These are phyloP conservation scores for Penaeus vannamei DNA, from an alignment of 1,140 invertebrate genomes.

Conservation along the genomic window DNA sequence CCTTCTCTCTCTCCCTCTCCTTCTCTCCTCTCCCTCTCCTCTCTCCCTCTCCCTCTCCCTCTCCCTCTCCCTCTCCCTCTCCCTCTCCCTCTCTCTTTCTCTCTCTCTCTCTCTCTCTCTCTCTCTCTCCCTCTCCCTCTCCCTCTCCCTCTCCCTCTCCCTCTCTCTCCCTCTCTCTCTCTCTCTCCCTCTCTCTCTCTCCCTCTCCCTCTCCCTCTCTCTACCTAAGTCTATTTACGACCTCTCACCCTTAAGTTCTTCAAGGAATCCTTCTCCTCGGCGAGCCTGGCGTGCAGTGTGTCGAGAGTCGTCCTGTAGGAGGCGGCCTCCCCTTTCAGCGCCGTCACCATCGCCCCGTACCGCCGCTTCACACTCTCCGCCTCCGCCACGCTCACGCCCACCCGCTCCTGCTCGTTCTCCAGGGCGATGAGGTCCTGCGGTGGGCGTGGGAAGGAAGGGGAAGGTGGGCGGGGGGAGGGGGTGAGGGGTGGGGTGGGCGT, in stretches of 20 bases:
- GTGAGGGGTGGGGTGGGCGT: no score
- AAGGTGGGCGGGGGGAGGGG: no score
- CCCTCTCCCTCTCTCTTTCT: no score
- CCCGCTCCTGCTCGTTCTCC: conserved; percentile 65
- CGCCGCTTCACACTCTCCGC: conserved; percentile 60
- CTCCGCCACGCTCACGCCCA: conserved; percentile 59
- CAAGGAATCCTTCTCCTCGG: conserved; percentile 55
- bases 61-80: no score
- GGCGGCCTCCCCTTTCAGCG: conserved; percentile 62
- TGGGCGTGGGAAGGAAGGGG: neutral
- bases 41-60: no score
- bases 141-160: no score
- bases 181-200: neutral
- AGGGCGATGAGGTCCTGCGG: conserved; percentile 63
- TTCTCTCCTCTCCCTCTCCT: no score
- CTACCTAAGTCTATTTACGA: neutral
- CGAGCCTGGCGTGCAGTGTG: conserved; percentile 54
- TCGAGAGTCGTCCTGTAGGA: conserved; percentile 64
- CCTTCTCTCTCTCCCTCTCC: no score
- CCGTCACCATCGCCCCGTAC: conserved; percentile 57
- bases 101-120: no score
- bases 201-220: neutral
- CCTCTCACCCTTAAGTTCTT: conserved; percentile 57
- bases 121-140: no score
- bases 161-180: neutral